phyloP scores from a whole-genome alignment of 1,140 invertebrate species.

The Mamestra configurata region DNA sequence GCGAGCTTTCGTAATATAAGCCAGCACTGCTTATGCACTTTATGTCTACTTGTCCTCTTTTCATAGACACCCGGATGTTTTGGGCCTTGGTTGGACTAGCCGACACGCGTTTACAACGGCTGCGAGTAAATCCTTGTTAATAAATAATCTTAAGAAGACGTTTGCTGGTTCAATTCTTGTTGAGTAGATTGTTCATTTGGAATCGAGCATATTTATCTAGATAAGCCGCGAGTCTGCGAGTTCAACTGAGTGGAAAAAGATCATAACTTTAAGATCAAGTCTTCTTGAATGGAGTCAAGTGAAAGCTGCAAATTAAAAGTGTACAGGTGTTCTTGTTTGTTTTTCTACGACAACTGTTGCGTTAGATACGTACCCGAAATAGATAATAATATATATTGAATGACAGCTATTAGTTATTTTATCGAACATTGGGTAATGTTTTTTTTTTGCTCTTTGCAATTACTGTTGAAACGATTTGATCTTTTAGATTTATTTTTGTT shows the following conservation, averaged over 20 bases:
- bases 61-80: constrained; percentile 57
- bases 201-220: neutral
- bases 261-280: neutral
- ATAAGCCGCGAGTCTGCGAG: neutral
- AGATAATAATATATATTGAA: neutral
- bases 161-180: neutral
- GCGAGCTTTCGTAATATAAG: constrained; percentile 83
- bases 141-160: neutral
- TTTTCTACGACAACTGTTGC: neutral
- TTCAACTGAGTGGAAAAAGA: neutral
- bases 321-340: neutral
- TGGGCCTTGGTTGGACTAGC: constrained; percentile 24
- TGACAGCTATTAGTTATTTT: neutral
- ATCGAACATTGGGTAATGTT: neutral
- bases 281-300: constrained; percentile 50
- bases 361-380: neutral
- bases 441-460: neutral
- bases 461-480: neutral
- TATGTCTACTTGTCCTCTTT: constrained; percentile 60
- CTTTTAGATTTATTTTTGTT: neutral
- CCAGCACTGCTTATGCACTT: constrained; percentile 67
- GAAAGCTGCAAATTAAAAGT: constrained; percentile 55
- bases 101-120: constrained; percentile 2
- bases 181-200: neutral
- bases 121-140: neutral